Base-by-base conservation (phyloP, 1,140 invertebrate genomes). In the Drosophila nebulosa region DNA sequence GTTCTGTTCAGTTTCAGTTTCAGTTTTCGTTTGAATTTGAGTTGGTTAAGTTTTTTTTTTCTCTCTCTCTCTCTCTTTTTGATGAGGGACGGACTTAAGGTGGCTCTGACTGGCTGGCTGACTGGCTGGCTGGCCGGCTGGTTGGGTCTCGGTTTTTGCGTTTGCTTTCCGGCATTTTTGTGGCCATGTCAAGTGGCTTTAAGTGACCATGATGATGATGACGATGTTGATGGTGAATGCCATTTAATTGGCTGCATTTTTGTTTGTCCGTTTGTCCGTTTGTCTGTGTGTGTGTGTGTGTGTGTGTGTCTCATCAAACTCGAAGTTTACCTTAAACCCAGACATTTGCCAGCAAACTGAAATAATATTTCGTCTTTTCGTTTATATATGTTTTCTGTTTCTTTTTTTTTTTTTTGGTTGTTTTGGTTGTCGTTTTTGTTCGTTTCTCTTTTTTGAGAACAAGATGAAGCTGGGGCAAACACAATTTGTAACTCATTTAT, bases 401-500 rank as follows among this genome's bases (percentile, higher is more conserved):
- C n/a, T n/a, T 21, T 21, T 21, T 21, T 46, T 10, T 10, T 22
- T 9, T 16, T 16, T 10, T 18, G 24, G n/a, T 46, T n/a, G 22
- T 36, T 30, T 9, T 27, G 18, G 9, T n/a, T 27, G 62, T 35
- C 9, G 12, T 36, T 36, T 56, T 52, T 24, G 24, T 50, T 36
- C 14, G 12, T n/a, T 39, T 14, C n/a, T 14, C n/a, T 39, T 42
- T 42, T 16, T n/a, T n/a, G n/a, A n/a, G n/a, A n/a, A n/a, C n/a
- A n/a, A n/a, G n/a, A n/a, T 18, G 39, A 5, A 42, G 7, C 4
- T 14, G 16, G 14, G 10, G 14, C 10, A 32, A 42, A 72, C 74
- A 77, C 80, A 85, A 85, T 80, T 85, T 85, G 81, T 86, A 78
- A 67, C 74, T 71, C 81, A 85, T 85, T 85, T 85, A 78, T 65